Evolutionary conservation across 2,797 vertebrate genomes (phyloP), one percentile per base, ranked within the genome.

Genomic region (Pseudochaenichthys georgianus): DNA sequence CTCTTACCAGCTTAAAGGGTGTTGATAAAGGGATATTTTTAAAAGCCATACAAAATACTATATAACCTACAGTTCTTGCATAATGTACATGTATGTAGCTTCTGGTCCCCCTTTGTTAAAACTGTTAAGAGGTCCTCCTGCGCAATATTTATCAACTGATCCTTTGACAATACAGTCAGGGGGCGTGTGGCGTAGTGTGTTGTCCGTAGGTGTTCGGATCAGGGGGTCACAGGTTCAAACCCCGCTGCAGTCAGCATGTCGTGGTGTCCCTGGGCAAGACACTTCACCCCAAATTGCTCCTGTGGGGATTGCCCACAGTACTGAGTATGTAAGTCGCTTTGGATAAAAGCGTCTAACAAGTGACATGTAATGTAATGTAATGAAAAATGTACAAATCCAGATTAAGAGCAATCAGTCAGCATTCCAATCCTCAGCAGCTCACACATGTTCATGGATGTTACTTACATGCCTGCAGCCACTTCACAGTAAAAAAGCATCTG

Each of bases 361-460:
- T n/a, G n/a, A n/a, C n/a, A n/a, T n/a, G n/a, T n/a, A n/a, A n/a
- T n/a, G n/a, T n/a, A n/a, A n/a, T n/a, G n/a, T n/a, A n/a, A n/a
- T 12, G 15, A 63, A 77, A 70, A 67, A 69, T 67, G 45, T 11
- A 34, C 28, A 71, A 83, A 85, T 73, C 75, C 82, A 75, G 78
- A 80, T 74, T 81, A 55, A 48, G 38, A 55, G 12, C 10, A 63
- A 13, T 52, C 13, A 59, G 12, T 54, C 53, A 59, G 66, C 43
- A 59, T 75, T 83, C 61, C 59, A 61, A 12, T 55, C 10, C 19
- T 67, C 41, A 72, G 57, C 16, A 3, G 61, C 55, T 80, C 42
- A 68, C 23, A 60, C 12, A 21, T 10, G 54, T 59, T 75, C 9
- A 48, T 58, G 9, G 23, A 15, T 21, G 9, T 45, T 55, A n/a